Evolutionary conservation across 2,888 invertebrate species (phyloP), one percentile per base, ranked within the genome.

Genomic region (Caenorhabditis doughertyi): DNA sequence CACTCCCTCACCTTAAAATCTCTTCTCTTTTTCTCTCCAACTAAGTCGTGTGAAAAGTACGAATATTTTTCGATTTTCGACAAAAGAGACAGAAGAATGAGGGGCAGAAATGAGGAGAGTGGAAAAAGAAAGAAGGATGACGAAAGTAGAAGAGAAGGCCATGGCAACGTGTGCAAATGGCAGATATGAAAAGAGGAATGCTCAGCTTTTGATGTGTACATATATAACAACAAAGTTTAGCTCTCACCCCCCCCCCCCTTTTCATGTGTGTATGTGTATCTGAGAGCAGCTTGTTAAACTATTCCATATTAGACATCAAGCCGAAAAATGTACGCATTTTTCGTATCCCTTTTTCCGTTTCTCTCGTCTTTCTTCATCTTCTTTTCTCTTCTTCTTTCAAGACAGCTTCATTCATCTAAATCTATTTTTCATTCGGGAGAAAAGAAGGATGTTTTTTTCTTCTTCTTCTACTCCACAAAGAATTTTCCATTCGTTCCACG

Each of bases 341-440:
- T 47, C 58, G 58, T 71, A 58, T 49, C 60, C 35, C 42, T 51
- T 29, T 73, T 51, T 53, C 62, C 39, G 35, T 27, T 51, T 62
- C 23, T 42, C 39, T 35, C 32, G 25, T 23, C 25, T 51, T 35
- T 23, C 29, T 25, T 49, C 9, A 49, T 51, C 25, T 62, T 51
- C 3, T 47, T 25, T 49, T 58, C 51, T 62, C 32, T n/a, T 47
- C 44, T 7, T 47, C 25, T n/a, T 62, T 47, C 47, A 64, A 64
- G 64, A 51, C 65, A 23, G 65, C 65, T 65, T 65, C 51, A 65
- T 65, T 65, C 65, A 65, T 65, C 65, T 65, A 51, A 65, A 65
- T 65, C 51, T 65, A 65, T 65, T 65, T 65, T 65, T 65, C 65
- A 65, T 65, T 39, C 35, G 51, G 16, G 21, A 65, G 65, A 51